These are phyloP conservation scores for Struthidea cinerea DNA, from an alignment of 2,113 vertebrate species.

Conservation along the genomic window DNA sequence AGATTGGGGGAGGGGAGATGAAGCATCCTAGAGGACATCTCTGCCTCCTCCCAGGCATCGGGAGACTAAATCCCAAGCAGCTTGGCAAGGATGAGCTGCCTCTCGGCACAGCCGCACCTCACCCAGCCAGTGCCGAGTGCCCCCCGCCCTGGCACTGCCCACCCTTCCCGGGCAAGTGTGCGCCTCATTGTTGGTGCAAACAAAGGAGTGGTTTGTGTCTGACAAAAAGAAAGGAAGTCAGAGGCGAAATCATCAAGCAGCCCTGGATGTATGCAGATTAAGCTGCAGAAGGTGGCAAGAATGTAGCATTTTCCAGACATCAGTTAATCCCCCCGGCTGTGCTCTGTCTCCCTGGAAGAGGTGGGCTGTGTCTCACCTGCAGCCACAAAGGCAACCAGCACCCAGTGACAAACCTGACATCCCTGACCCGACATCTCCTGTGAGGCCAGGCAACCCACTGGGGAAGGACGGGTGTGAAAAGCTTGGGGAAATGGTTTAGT, in stretches of 20 bases:
- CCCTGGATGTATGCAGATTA: not conserved
- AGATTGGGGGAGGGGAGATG: slow-evolving; percentile 34
- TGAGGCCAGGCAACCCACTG: not conserved
- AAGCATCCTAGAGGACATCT: slow-evolving; percentile 32
- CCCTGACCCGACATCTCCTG: not conserved
- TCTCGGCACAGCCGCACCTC: not conserved
- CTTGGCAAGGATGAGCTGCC: not conserved
- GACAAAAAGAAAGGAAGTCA: not conserved
- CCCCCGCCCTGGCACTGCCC: slow-evolving; percentile 23
- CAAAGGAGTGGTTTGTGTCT: slow-evolving; percentile 44
- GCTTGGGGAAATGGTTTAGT: not conserved
- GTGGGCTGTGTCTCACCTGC: not conserved
- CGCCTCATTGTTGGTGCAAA: slow-evolving; percentile 41
- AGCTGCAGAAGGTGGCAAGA: not conserved
- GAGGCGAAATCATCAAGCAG: slow-evolving; percentile 22
- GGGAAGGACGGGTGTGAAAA: not conserved
- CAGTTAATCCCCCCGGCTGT: not conserved
- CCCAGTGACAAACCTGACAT: not conserved
- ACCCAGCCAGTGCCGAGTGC: not conserved
- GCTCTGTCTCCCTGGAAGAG: not conserved
- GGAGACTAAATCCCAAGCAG: not conserved
- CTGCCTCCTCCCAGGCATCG: not conserved
- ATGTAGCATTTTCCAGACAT: not conserved
- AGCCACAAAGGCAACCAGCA: not conserved
- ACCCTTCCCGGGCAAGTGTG: not conserved